Evolutionary conservation across 2,888 invertebrate genomes (phyloP).

Genomic region (Perizoma affinitatum): DNA sequence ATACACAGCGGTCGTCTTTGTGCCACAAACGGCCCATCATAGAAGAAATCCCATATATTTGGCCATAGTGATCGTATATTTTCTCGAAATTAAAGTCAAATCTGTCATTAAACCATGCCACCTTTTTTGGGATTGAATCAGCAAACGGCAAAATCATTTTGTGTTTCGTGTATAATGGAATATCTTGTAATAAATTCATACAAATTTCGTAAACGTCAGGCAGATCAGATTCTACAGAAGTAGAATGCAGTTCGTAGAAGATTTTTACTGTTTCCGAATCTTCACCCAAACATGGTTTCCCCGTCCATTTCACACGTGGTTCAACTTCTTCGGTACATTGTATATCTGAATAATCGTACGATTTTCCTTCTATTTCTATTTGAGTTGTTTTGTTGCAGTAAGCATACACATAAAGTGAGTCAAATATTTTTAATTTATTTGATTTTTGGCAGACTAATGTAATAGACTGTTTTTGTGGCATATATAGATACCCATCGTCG

Average conservation of each 20-base stretch:
- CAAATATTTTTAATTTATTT: conserved; percentile 37
- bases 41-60: conserved; percentile 37
- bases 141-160: conserved; percentile 37
- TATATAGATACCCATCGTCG: conserved; percentile 39
- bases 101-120: conserved; percentile 43
- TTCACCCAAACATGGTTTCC: conserved; percentile 37
- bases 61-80: conserved; percentile 50
- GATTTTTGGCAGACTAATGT: conserved; percentile 48
- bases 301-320: conserved; percentile 37
- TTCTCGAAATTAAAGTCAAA: conserved; percentile 43
- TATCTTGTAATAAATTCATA: conserved; percentile 42
- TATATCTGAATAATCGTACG: conserved; percentile 48
- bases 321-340: conserved; percentile 46
- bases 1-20: conserved; percentile 51
- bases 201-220: conserved; percentile 55
- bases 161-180: conserved; percentile 50
- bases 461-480: conserved; percentile 42
- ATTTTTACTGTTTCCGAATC: conserved; percentile 48
- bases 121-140: conserved; percentile 23
- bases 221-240: conserved; percentile 16
- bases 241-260: conserved; percentile 40
- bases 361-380: conserved; percentile 41
- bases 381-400: conserved; percentile 45
- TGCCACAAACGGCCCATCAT: conserved; percentile 31
- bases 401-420: conserved; percentile 32